phyloP scores from a whole-genome alignment of 2,888 invertebrate genomes.

The Phyllotreta cruciferae region DNA sequence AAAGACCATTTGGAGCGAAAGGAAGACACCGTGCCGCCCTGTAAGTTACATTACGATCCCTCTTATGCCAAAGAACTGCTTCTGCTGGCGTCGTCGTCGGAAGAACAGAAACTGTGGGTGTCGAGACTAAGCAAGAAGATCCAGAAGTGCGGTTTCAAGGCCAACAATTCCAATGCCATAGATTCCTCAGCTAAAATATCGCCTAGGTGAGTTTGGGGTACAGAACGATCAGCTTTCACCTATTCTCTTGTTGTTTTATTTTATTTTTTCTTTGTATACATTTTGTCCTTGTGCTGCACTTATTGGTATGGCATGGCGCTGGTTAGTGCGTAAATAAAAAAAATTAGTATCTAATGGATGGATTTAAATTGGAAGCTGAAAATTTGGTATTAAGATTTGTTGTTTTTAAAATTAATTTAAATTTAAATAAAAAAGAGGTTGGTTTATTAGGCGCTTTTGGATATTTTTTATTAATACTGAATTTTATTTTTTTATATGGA shows the following conservation, averaged over 20 bases:
- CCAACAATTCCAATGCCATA: slow-evolving; percentile 70
- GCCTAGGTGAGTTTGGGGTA: slow-evolving; percentile 69
- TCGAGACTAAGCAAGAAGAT: slow-evolving; percentile 89
- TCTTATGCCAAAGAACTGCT: slow-evolving; percentile 93
- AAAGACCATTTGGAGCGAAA: slow-evolving; percentile 91
- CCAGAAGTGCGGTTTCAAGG: slow-evolving; percentile 91
- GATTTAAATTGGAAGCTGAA: too few species aligned
- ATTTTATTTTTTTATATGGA: too few species aligned
- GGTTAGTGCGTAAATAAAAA: too few species aligned
- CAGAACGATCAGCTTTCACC: neutral
- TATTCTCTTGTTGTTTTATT: slow-evolving; percentile 15
- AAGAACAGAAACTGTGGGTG: slow-evolving; percentile 94
- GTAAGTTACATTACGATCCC: slow-evolving; percentile 95
- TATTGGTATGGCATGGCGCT: neutral
- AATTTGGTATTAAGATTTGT: too few species aligned
- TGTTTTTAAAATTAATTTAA: too few species aligned
- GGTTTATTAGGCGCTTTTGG: too few species aligned
- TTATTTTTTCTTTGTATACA: slow-evolving; percentile 21
- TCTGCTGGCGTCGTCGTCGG: slow-evolving; percentile 82
- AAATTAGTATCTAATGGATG: too few species aligned
- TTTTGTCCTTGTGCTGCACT: slow-evolving; percentile 11
- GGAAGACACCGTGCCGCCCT: slow-evolving; percentile 89
- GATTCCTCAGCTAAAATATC: slow-evolving; percentile 73
- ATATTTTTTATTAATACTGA: too few species aligned
- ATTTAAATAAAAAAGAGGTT: too few species aligned